Base-by-base conservation (phyloP, 2,797 vertebrate genomes). In the Parotocinclus haroldoi region DNA sequence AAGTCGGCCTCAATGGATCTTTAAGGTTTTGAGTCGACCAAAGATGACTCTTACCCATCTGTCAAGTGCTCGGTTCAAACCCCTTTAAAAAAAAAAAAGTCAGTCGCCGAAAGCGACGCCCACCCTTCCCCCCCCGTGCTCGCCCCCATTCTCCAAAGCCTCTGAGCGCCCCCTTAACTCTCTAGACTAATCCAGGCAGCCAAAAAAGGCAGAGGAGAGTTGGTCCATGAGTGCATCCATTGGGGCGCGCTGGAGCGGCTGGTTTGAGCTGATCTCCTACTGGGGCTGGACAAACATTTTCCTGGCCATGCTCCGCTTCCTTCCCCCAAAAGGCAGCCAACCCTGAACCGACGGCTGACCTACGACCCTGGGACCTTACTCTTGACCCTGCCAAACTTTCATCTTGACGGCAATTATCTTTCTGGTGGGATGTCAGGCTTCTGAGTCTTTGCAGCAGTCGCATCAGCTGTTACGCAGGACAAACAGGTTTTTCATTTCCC, bases 211-310 rank as follows among this genome's bases (percentile, higher is more conserved):
- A 66, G 63, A 56, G 69, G 58, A 50, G 48, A 55, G 27, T 27
- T 27, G 27, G 27, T 45, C 14, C 48, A 10, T 54, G 51, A 51
- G 48, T 49, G 3, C 13, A 39, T 9, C 61, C 11, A 42, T 86
- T 88, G 81, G 85, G 84, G 86, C 82, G 86, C 84, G 84, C 79
- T 85, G 81, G 80, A 88, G 86, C 86, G 84, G 87, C 83, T 78
- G 84, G 76, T 79, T 83, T 85, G 36, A 81, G 78, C 79, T 75
- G 78, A 83, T 82, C 86, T 83, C 82, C 82, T 72, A 81, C 87
- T 81, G 85, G 79, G 77, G 78, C 81, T 81, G 85, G 82, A 88
- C 87, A 89, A 88, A 87, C 87, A 87, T 86, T 87, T 88, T 79
- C 84, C 79, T 73, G 66, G 71, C 62, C 51, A 68, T 65, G 72